A percentile compares a stretch with the other conserved stretches of the same genome.
Conservation (phyloP, 2,797 vertebrate species). For the Triplophysa yarkandensis region DNA sequence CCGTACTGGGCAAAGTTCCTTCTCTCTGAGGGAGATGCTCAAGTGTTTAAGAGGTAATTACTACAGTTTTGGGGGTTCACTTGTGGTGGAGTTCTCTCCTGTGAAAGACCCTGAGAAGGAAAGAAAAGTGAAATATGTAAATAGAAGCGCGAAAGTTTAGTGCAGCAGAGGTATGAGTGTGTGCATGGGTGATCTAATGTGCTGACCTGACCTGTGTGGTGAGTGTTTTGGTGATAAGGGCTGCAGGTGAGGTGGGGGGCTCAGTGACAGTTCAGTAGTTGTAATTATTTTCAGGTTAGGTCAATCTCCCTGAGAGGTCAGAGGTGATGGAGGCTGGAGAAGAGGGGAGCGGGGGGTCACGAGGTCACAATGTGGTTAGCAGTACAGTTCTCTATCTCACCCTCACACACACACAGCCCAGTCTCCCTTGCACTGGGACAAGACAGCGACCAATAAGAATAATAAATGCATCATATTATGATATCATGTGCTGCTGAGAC, state of each 20-base stretch:
- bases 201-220: slow-evolving; percentile 81
- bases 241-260: slow-evolving; percentile 78
- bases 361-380: slow-evolving; percentile 72
- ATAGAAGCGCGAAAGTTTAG: slow-evolving; percentile 44
- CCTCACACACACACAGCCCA: slow-evolving; percentile 9
- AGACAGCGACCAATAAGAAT: slow-evolving; percentile 3
- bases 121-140: slow-evolving; percentile 50
- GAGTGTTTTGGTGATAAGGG: slow-evolving; percentile 64
- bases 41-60: slow-evolving; percentile 83
- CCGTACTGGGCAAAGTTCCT: slow-evolving; percentile 70
- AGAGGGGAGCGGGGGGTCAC: slow-evolving; percentile 68
- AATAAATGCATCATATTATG: slow-evolving; percentile 6
- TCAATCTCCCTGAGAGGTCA: slow-evolving; percentile 68
- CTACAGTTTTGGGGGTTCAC: slow-evolving; percentile 60
- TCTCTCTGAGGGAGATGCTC: slow-evolving; percentile 73
- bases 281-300: slow-evolving; percentile 70
- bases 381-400: slow-evolving; percentile 61
- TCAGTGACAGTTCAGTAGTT: slow-evolving; percentile 79
- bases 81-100: background rate
- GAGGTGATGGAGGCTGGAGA: slow-evolving; percentile 75
- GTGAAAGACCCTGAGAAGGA: slow-evolving; percentile 28
- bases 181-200: slow-evolving; percentile 75
- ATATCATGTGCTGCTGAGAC: too few relatives aligned
- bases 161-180: slow-evolving; percentile 65
- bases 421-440: background rate